A percentile compares a stretch with the other conserved stretches of the same genome.
These are phyloP conservation scores for Limnephilus lunatus DNA, from an alignment of 2,888 invertebrate genomes.

Conservation along the genomic window DNA sequence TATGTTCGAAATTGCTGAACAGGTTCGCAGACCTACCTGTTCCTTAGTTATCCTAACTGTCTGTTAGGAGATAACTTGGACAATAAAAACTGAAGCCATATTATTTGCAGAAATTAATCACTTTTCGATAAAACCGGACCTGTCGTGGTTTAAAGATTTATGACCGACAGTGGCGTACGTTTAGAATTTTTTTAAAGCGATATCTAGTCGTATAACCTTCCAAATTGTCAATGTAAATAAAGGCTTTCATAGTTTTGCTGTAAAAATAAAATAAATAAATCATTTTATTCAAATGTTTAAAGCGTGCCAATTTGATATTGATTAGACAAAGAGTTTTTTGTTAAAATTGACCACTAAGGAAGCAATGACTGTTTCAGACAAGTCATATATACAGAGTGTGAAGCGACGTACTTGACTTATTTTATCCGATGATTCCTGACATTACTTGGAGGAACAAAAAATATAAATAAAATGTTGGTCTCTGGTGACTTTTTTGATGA, in stretches of 20 bases:
- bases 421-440: too few relatives aligned
- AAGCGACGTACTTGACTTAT: too few relatives aligned
- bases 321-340: not conserved
- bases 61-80: not conserved
- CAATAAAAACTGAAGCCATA: not conserved
- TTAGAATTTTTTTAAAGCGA: not conserved
- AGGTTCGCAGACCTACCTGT: not conserved
- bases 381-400: not conserved
- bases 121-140: not conserved
- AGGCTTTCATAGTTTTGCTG: not conserved
- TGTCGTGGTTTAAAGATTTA: not conserved
- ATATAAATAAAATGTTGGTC: too few relatives aligned
- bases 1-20: not conserved
- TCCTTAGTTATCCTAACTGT: not conserved
- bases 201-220: not conserved
- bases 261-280: not conserved
- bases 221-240: not conserved
- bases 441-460: too few relatives aligned
- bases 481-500: too few relatives aligned
- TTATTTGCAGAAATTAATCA: not conserved
- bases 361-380: not conserved
- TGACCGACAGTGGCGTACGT: not conserved
- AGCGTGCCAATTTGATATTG: not conserved
- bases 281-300: not conserved
- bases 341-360: not conserved